Conservation (phyloP, 2,113 vertebrate species). For the Scartelaos histophorus region DNA sequence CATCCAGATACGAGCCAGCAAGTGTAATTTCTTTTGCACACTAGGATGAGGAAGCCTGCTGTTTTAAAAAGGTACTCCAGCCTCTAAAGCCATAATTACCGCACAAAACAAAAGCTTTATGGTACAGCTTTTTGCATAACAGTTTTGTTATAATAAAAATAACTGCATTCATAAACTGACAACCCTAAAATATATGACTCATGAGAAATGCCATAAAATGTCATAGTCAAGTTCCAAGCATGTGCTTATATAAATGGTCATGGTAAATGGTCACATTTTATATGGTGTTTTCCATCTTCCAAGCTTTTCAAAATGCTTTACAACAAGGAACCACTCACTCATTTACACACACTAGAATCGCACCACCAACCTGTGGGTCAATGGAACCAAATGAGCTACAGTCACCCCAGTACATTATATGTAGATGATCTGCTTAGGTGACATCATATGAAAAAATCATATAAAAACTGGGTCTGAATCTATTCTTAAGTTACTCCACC, state of each 20-base stretch:
- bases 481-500: not conserved
- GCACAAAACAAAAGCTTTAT: conserved; percentile 26
- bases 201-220: not conserved
- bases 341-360: no score
- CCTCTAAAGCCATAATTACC: conserved; percentile 55
- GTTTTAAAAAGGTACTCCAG: conserved; percentile 44
- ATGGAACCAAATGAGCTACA: no score
- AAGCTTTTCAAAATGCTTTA: no score
- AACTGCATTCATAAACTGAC: not conserved
- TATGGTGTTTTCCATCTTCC: no score
- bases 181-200: conserved; percentile 17
- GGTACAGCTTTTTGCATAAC: conserved; percentile 23
- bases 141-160: conserved; percentile 8
- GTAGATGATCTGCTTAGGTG: not conserved
- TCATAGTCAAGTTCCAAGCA: not conserved
- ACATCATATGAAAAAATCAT: not conserved
- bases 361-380: no score
- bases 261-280: no score
- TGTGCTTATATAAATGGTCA: no score
- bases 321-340: no score
- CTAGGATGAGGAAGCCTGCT: conserved; percentile 38
- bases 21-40: conserved; percentile 53
- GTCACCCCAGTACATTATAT: no score
- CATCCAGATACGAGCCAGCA: conserved; percentile 45
- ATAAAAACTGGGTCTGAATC: not conserved